Base-by-base conservation (phyloP, 2,888 invertebrate genomes). In the Eustalomyia histrio region DNA sequence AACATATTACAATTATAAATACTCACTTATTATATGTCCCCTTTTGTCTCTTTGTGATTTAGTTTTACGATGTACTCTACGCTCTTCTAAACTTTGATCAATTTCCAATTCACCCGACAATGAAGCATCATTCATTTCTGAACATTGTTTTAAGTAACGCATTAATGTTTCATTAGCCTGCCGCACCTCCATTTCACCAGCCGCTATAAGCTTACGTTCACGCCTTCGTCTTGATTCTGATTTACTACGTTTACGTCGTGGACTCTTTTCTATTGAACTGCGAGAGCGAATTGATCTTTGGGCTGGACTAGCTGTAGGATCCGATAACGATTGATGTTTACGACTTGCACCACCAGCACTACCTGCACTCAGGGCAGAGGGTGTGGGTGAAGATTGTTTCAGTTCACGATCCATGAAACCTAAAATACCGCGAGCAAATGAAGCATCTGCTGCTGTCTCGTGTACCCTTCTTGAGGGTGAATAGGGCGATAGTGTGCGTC, bases 121-220 rank as follows among this genome's bases (percentile, higher is more conserved):
- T 43, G 91, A 91, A 21, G 90, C 91, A 84, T 91, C 91, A 69
- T 91, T 90, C 87, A 91, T 89, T 68, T 91, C 91, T n/a, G 91
- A 88, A 83, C 90, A 90, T 74, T 91, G 91, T 39, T 91, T 91
- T 53, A 91, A 86, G 78, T 91, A 91, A 3, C 90, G 86, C 91
- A 91, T 91, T 43, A 91, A 82, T 0, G 90, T 91, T 76, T 91
- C 91, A 64, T 91, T 91, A 2, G 91, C 91, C 82, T 91, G 91
- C 0, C 90, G 84, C 50, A 91, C 91, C 83, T 91, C 91, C 89
- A 91, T 89, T 83, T 91, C 91, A 10, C 91, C 91, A 63, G 91
- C 91, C 4, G 91, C 91, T 60, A 91, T 91, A 1, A 91, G 83
- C 76, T 91, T 91, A 0, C 91, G 86, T 83, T 91, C 91, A 7